A percentile compares a stretch with the other conserved stretches of the same genome.
Evolutionary conservation across 2,888 invertebrate genomes (phyloP).

Genomic region (Stomorhina lunata): DNA sequence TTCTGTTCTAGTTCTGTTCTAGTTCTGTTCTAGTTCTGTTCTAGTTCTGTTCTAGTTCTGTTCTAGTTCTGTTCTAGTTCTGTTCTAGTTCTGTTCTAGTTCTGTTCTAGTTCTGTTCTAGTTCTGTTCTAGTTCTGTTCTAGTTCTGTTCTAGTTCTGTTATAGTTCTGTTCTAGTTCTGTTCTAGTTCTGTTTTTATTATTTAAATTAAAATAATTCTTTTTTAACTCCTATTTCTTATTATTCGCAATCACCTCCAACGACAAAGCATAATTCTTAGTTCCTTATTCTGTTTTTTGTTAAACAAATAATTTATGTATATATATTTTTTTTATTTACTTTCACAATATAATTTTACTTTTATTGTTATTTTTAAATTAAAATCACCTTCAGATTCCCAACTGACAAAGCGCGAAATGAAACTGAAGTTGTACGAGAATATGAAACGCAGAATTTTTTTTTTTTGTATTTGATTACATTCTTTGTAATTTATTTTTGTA

Average conservation of each 20-base stretch:
- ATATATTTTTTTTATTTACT: neutral
- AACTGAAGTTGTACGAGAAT: neutral
- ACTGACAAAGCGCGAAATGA: neutral
- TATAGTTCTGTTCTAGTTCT: too few species aligned
- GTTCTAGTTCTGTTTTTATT: too few species aligned
- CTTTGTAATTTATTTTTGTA: constrained; percentile 8
- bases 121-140: too few species aligned
- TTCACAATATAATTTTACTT: constrained; percentile 15
- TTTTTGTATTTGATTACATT: constrained; percentile 28
- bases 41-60: too few species aligned
- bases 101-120: too few species aligned
- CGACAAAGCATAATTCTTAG: constrained; percentile 1
- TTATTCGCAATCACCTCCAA: neutral
- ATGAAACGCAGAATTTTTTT: neutral
- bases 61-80: too few species aligned
- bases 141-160: too few species aligned
- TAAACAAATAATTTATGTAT: neutral
- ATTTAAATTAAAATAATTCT: constrained; percentile 40
- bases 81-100: too few species aligned
- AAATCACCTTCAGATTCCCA: constrained; percentile 19
- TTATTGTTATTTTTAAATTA: constrained; percentile 44
- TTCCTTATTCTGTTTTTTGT: neutral
- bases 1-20: too few species aligned
- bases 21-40: too few species aligned
- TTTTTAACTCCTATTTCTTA: neutral